These are phyloP conservation scores for Pristionchus japonicus DNA, from an alignment of 2,888 invertebrate species.

Conservation along the genomic window DNA sequence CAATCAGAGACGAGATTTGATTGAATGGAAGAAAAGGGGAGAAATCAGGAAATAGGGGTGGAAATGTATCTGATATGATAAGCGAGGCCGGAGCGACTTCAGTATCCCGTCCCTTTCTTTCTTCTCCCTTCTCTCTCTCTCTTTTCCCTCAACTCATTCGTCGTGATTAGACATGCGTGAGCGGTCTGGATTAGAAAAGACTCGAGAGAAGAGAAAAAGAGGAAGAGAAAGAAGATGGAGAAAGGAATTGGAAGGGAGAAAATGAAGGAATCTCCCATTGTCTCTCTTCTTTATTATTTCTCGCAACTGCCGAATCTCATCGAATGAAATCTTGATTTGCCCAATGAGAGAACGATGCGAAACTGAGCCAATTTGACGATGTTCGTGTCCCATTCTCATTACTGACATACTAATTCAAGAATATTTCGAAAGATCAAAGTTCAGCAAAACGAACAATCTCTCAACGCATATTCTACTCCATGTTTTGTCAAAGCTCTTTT, in stretches of 20 bases:
- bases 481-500: too few relatives aligned
- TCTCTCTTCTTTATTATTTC: conserved; percentile 1
- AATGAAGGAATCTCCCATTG: conserved; percentile 4
- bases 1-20: not conserved
- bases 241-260: not conserved
- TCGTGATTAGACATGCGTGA: conserved; percentile 42
- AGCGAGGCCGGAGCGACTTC: not conserved
- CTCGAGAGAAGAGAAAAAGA: not conserved
- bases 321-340: not conserved
- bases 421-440: not conserved
- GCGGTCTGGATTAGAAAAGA: conserved; percentile 42
- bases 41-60: not conserved
- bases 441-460: not conserved
- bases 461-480: not conserved
- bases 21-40: not conserved
- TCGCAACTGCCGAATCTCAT: not conserved
- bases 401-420: not conserved
- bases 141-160: conserved; percentile 14
- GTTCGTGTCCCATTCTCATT: not conserved
- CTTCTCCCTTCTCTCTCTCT: conserved; percentile 18
- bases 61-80: not conserved
- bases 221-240: not conserved
- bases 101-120: not conserved
- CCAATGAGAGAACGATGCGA: not conserved
- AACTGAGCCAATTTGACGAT: not conserved